These are phyloP conservation scores for Caenorhabditis panamensis DNA, from an alignment of 2,888 invertebrate species.

Conservation along the genomic window DNA sequence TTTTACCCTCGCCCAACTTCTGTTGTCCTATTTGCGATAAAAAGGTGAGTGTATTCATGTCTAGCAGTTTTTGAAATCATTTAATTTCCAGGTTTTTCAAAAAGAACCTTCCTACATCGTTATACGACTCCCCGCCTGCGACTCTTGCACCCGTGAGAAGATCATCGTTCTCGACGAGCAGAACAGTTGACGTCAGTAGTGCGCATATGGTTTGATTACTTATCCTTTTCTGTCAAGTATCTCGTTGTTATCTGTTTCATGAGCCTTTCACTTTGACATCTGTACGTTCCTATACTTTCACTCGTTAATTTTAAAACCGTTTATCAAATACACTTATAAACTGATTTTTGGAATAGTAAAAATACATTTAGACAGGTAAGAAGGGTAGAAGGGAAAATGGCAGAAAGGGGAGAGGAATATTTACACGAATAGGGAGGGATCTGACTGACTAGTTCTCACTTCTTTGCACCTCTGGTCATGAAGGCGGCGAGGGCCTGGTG, in stretches of 20 bases:
- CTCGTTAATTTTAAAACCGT: background rate
- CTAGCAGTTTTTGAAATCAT: background rate
- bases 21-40: slow-evolving; percentile 75
- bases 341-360: background rate
- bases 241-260: background rate
- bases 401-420: background rate
- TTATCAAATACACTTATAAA: slow-evolving; percentile 1
- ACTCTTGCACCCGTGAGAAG: slow-evolving; percentile 73
- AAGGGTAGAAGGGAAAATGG: background rate
- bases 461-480: slow-evolving; percentile 81
- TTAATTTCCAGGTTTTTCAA: slow-evolving; percentile 71
- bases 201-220: background rate
- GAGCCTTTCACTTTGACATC: background rate
- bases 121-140: slow-evolving; percentile 76
- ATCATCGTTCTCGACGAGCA: slow-evolving; percentile 73
- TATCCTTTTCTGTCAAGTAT: background rate
- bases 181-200: slow-evolving; percentile 14
- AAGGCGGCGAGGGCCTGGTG: slow-evolving; percentile 85
- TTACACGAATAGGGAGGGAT: slow-evolving; percentile 11
- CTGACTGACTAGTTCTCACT: slow-evolving; percentile 27
- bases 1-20: slow-evolving; percentile 61
- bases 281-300: background rate
- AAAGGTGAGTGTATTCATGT: slow-evolving; percentile 55
- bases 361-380: slow-evolving; percentile 13
- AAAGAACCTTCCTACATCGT: slow-evolving; percentile 77